Base-by-base conservation (phyloP, 1,140 invertebrate species). In the Lepidurus apus region DNA sequence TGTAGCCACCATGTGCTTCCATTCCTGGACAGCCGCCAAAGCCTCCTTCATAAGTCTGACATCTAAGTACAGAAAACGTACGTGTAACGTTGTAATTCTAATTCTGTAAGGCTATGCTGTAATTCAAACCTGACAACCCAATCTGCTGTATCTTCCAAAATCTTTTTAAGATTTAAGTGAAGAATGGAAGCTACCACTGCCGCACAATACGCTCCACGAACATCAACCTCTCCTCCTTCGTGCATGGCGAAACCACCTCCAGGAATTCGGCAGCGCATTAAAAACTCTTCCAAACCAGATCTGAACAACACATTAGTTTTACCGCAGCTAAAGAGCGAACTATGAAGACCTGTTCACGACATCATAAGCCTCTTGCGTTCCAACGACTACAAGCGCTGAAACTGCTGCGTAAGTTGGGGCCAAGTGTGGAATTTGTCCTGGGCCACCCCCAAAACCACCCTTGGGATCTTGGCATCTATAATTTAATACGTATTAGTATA, bases 1-100 rank as follows among this genome's bases (percentile, higher is more conserved):
- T 92, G 86, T 99, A 99, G 26, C 98, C 98, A 7, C 98, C 98
- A 87, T 99, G 98, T 26, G 98, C 98, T 87, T 99, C 98, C 89
- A 96, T 91, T 13, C 94, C 95, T 24, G 97, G 97, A 83, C 89
- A 91, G 0, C 96, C 97, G 76, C 92, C 93, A 89, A 99, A 99
- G 0, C 98, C 98, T 75, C 98, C 98, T 88, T 99, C 98, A 87
- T 98, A 99, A 0, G 96, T 98, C 85, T 98, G 96, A 88, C 96
- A 98, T 80, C 91, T 91, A 80, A 47, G 9, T 7, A 34, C 34
- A 34, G 34, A 73, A 79, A 42, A 11, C 45, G 1, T 34, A 79
- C 10, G 73, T 53, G 42, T 80, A 4, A 80, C 73, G 43, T 75
- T 3, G 75, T 83, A 81, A 80, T 83, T 83, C 42, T 78, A 81